Percentiles rank a stretch among this genome's conserved stretches.
These are phyloP conservation scores for Gambusia yucatana DNA, from an alignment of 2,797 vertebrate species.

Conservation along the genomic window DNA sequence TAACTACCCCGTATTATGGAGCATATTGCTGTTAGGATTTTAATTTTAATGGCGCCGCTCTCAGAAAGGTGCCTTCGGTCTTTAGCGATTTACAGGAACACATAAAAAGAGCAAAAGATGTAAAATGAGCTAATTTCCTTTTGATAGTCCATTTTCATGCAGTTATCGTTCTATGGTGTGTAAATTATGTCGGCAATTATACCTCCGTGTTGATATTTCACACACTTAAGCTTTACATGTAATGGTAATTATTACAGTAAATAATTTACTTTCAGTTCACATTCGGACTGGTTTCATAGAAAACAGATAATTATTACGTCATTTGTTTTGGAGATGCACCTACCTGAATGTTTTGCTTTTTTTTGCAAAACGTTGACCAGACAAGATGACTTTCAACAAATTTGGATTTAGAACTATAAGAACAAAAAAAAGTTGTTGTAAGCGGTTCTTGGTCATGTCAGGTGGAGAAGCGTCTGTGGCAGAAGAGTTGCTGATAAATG, in stretches of 20 bases:
- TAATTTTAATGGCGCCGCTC: slow-evolving; percentile 13
- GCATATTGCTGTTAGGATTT: slow-evolving; percentile 1
- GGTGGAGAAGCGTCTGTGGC: not conserved
- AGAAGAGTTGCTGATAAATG: no score
- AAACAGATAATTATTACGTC: not conserved
- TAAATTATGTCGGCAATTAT: slow-evolving; percentile 20
- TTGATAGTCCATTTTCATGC: slow-evolving; percentile 17
- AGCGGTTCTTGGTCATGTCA: not conserved
- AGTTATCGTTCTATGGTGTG: not conserved
- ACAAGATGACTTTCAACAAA: no score
- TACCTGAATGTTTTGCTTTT: not conserved
- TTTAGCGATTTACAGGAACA: slow-evolving; percentile 16
- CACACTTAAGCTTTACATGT: slow-evolving; percentile 11
- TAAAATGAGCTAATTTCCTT: not conserved
- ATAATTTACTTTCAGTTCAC: slow-evolving; percentile 13
- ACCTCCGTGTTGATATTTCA: not conserved
- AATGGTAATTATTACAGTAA: slow-evolving; percentile 22
- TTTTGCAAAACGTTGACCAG: no score
- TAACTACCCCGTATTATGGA: slow-evolving; percentile 19
- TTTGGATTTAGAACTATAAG: no score
- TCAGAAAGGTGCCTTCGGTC: slow-evolving; percentile 12
- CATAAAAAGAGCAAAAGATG: slow-evolving; percentile 11
- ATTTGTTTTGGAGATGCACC: not conserved
- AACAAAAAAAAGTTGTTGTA: not conserved
- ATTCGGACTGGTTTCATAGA: not conserved